Percentiles rank a stretch among this genome's conserved stretches.
phyloP scores from a whole-genome alignment of 92 coral and sea anemone genomes.

The Umimayanthus chanpuru region DNA sequence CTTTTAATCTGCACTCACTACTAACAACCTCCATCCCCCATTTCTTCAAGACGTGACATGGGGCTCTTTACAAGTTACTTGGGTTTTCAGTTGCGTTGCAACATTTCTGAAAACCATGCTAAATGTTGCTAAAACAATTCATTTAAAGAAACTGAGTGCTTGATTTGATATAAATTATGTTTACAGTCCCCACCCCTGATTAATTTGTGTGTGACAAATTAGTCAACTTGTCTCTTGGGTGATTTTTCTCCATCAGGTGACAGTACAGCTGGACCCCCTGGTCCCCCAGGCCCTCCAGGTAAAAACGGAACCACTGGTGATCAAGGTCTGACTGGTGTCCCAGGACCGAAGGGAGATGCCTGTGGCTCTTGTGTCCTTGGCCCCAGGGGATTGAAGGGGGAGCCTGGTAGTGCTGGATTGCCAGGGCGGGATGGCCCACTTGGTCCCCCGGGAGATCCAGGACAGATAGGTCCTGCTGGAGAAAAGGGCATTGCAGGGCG shows the following conservation, averaged over 20 bases:
- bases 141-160: too few relatives aligned
- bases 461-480: conserved; percentile 64
- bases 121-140: too few relatives aligned
- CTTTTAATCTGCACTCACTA: too few relatives aligned
- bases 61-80: too few relatives aligned
- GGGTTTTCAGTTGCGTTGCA: too few relatives aligned
- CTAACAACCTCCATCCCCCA: too few relatives aligned
- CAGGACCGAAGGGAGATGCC: conserved; percentile 70
- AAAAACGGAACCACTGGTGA: conserved; percentile 67
- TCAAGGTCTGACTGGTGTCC: conserved; percentile 58
- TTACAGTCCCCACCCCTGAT: not conserved
- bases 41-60: too few relatives aligned
- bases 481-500: conserved; percentile 65
- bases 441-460: conserved; percentile 64
- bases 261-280: conserved; percentile 64
- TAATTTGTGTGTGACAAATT: not conserved
- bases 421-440: conserved; percentile 73
- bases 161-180: too few relatives aligned
- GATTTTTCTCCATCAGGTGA: conserved; percentile 39
- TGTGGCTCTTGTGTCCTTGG: conserved; percentile 60
- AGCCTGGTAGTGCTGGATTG: conserved; percentile 58
- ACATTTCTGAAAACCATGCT: too few relatives aligned
- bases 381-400: conserved; percentile 74
- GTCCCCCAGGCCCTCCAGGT: conserved; percentile 62
- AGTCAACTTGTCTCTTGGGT: not conserved